These are phyloP conservation scores for Aleiodes sp. DNA, from an alignment of 1,140 invertebrate species.

Conservation along the genomic window DNA sequence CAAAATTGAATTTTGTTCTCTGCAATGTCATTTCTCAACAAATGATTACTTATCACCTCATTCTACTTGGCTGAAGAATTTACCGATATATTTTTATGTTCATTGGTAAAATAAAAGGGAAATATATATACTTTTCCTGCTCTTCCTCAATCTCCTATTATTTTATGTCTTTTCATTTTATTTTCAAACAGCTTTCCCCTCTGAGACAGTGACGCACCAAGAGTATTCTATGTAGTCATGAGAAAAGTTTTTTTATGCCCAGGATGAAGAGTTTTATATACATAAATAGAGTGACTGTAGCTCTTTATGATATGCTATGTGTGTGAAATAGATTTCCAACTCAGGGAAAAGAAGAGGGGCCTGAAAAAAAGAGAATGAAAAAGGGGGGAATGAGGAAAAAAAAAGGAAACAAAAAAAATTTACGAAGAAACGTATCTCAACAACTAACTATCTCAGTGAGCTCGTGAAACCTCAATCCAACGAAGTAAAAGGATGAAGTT, in stretches of 20 bases:
- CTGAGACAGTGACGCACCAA: no score
- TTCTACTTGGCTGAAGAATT: neutral
- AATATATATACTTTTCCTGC: neutral
- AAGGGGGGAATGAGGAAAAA: neutral
- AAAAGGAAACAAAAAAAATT: neutral
- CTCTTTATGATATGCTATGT: neutral
- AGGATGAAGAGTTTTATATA: neutral
- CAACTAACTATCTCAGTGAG: neutral
- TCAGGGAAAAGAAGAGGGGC: no score
- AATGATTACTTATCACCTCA: neutral
- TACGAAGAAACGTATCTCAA: neutral
- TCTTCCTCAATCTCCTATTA: neutral
- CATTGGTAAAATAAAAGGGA: neutral
- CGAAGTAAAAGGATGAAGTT: conserved; percentile 2
- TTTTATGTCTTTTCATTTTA: no score
- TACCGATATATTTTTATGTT: neutral
- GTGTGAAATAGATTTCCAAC: neutral
- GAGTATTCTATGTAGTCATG: neutral
- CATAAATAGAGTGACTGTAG: neutral
- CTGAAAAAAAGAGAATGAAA: no score
- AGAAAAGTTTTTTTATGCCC: neutral
- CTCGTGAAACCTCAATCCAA: neutral
- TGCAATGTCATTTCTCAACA: neutral
- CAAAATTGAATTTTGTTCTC: neutral
- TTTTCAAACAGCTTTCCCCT: no score